phyloP scores from a whole-genome alignment of 1,140 invertebrate genomes.

The Eumeta japonica region DNA sequence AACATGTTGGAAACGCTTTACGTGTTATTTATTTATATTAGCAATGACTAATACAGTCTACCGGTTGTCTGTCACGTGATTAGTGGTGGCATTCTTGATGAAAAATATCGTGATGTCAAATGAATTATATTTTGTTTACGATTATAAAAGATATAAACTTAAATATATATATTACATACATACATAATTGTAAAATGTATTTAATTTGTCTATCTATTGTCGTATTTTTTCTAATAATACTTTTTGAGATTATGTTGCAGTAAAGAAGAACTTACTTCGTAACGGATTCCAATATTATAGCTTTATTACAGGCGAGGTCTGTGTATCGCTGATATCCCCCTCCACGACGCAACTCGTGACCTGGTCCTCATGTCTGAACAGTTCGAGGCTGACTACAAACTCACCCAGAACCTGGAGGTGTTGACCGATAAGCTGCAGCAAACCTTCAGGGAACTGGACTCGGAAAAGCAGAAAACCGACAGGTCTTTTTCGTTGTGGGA shows the following conservation, averaged over 20 bases:
- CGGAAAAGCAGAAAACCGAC: slow-evolving; percentile 96
- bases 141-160: no score
- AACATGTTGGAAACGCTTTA: no score
- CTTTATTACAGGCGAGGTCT: slow-evolving; percentile 71
- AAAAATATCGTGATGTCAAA: no score
- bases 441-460: slow-evolving; percentile 90
- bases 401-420: slow-evolving; percentile 93
- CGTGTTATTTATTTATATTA: no score
- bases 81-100: no score
- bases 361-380: slow-evolving; percentile 95
- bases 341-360: slow-evolving; percentile 96
- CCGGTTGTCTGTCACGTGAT: no score
- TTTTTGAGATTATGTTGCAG: neutral
- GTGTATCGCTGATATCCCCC: slow-evolving; percentile 91
- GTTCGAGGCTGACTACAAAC: slow-evolving; percentile 96
- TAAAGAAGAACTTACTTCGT: neutral
- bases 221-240: no score
- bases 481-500: slow-evolving; percentile 67
- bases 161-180: no score
- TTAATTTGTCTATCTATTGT: no score
- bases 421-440: slow-evolving; percentile 95
- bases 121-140: no score
- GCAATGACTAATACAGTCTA: no score
- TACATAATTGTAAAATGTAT: no score
- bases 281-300: neutral